Evolutionary conservation across 2,888 invertebrate genomes (phyloP).

Genomic region (Siphlonurus alternatus): DNA sequence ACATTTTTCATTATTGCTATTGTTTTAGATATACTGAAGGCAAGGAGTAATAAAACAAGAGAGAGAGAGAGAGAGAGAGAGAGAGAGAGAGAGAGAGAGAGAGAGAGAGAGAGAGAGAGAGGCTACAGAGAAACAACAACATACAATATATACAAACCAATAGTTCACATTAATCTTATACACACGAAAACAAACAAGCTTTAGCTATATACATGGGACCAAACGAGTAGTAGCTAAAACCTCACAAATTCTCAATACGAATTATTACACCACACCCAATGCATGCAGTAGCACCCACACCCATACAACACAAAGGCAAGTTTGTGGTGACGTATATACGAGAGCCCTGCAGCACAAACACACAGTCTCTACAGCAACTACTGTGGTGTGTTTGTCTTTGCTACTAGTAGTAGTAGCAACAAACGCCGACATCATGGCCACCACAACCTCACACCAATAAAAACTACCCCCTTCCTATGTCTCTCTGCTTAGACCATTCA

Average conservation of each 20-base stretch:
- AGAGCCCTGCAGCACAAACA: no score
- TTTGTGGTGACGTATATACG: background rate
- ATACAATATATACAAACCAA: background rate
- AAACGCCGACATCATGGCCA: no score
- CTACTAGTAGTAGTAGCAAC: no score
- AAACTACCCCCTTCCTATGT: background rate
- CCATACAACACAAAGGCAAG: no score
- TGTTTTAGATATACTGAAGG: no score
- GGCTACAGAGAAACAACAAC: background rate
- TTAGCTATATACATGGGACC: background rate
- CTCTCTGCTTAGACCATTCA: background rate
- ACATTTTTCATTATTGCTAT: no score
- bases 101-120: background rate
- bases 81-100: background rate
- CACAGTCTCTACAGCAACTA: background rate
- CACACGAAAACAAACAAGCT: background rate
- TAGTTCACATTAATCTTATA: background rate
- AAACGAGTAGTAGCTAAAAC: no score
- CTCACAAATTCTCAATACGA: background rate
- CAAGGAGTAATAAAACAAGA: background rate
- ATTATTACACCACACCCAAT: background rate
- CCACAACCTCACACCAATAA: background rate
- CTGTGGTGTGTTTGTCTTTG: no score
- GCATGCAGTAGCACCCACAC: no score
- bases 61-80: slow-evolving; percentile 1